These are phyloP conservation scores for Chironomus tentans DNA, from an alignment of 2,888 invertebrate genomes.

Conservation along the genomic window DNA sequence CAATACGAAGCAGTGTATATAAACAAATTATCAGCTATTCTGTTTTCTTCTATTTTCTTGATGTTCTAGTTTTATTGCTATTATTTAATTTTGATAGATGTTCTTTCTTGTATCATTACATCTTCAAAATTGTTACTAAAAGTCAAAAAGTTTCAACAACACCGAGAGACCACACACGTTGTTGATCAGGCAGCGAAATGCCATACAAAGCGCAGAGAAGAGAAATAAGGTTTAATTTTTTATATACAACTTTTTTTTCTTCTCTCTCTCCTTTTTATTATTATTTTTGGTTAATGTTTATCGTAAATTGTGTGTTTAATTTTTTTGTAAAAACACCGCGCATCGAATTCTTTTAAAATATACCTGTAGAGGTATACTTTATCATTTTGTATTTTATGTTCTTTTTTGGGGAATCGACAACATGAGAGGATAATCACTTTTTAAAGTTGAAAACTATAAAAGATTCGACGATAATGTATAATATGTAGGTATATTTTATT, in stretches of 20 bases:
- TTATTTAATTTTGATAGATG: constrained; percentile 27
- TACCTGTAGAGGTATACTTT: constrained; percentile 26
- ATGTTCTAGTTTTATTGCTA: constrained; percentile 27
- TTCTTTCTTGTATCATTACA: constrained; percentile 26
- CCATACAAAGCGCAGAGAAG: constrained; percentile 19
- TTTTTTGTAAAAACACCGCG: constrained; percentile 27
- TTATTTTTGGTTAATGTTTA: constrained; percentile 27
- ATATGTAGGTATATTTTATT: constrained; percentile 5
- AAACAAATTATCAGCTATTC: constrained; percentile 27
- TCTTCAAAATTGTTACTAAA: constrained; percentile 26
- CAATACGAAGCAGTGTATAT: constrained; percentile 16
- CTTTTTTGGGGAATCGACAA: constrained; percentile 26
- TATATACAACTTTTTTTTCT: constrained; percentile 22
- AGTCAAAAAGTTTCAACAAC: constrained; percentile 25
- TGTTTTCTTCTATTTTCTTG: constrained; percentile 19
- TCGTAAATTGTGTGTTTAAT: constrained; percentile 27
- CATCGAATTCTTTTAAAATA: constrained; percentile 24
- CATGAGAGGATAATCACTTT: constrained; percentile 27
- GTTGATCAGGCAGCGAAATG: constrained; percentile 12
- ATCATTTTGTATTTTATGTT: constrained; percentile 26
- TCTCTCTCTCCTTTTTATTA: constrained; percentile 18
- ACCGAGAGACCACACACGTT: constrained; percentile 24
- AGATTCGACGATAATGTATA: constrained; percentile 23
- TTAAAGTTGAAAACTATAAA: constrained; percentile 25
- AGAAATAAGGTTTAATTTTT: constrained; percentile 26